Percentiles rank a stretch among this genome's conserved stretches.
Conservation (phyloP, 1,140 invertebrate genomes). For the Mactra quadrangularis region DNA sequence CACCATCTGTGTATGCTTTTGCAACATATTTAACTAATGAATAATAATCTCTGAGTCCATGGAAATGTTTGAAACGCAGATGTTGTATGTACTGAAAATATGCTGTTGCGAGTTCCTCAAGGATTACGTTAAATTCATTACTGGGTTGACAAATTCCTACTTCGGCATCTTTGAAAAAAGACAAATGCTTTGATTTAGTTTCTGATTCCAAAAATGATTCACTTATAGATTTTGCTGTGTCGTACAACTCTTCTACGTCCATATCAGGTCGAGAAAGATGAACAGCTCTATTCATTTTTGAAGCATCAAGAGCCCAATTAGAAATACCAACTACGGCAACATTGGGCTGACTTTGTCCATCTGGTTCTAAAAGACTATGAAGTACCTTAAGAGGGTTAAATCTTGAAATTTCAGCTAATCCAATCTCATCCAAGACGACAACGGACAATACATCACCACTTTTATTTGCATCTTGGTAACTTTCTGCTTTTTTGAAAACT, state of each 20-base stretch:
- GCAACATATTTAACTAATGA: conserved; percentile 75
- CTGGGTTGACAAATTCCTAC: neutral
- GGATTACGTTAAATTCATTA: neutral
- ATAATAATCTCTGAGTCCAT: conserved; percentile 77
- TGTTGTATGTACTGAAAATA: conserved; percentile 64
- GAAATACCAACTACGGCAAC: conserved; percentile 76
- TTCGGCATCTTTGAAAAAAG: neutral
- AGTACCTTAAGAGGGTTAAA: conserved; percentile 68
- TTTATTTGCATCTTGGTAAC: conserved; percentile 63
- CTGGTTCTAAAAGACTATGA: conserved; percentile 68
- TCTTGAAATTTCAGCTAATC: conserved; percentile 69
- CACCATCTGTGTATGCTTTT: conserved; percentile 7
- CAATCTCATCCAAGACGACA: conserved; percentile 74
- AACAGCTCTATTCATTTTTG: conserved; percentile 75
- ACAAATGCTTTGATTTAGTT: neutral
- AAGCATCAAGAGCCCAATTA: conserved; percentile 77
- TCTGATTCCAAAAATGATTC: conserved; percentile 24
- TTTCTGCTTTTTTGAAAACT: conserved; percentile 68
- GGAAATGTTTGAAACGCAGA: conserved; percentile 73
- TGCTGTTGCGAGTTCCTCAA: conserved; percentile 64
- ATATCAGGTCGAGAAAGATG: conserved; percentile 69
- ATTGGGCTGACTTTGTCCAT: conserved; percentile 52
- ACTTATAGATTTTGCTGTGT: conserved; percentile 55
- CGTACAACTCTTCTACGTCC: conserved; percentile 60
- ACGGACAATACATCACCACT: conserved; percentile 67